A percentile compares a stretch with the other conserved stretches of the same genome.
phyloP scores from a whole-genome alignment of 2,797 vertebrate genomes.

The Oreonectes daqikongensis region DNA sequence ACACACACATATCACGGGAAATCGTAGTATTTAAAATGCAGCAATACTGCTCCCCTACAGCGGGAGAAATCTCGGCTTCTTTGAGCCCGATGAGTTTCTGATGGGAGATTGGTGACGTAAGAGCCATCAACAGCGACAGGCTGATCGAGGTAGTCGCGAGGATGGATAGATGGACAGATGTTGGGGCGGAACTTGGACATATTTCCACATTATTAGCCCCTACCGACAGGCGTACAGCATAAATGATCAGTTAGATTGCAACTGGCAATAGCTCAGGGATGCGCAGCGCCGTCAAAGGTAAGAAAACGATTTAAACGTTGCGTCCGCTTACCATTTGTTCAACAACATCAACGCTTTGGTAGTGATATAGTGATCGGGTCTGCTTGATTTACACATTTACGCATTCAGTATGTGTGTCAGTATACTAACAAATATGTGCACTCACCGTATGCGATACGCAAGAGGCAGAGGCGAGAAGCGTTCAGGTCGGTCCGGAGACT shows the following conservation, averaged over 20 bases:
- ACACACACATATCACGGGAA: neutral
- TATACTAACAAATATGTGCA: conserved; percentile 28
- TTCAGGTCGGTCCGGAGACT: conserved; percentile 36
- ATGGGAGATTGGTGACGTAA: conserved; percentile 78
- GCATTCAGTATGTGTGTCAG: neutral
- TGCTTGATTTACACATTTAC: conserved; percentile 19
- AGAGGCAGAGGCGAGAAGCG: conserved; percentile 7
- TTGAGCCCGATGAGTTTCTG: conserved; percentile 59
- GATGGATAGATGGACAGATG: conserved; percentile 71
- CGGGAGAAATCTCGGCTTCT: conserved; percentile 39
- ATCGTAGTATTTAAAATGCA: neutral
- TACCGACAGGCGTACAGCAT: conserved; percentile 61
- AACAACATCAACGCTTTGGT: conserved; percentile 12
- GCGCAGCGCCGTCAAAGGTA: conserved; percentile 63
- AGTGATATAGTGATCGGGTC: conserved; percentile 6
- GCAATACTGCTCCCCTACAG: conserved; percentile 25
- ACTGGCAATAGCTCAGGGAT: conserved; percentile 63
- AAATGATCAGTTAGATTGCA: conserved; percentile 60
- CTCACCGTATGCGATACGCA: conserved; percentile 46
- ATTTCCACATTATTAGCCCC: conserved; percentile 67
- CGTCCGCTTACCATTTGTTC: neutral
- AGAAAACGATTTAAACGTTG: conserved; percentile 47
- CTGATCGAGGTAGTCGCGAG: conserved; percentile 59
- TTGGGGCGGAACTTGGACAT: conserved; percentile 75
- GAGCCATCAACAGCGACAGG: conserved; percentile 63